Conservation (phyloP, 2,797 vertebrate genomes). For the Poecilia velifera region DNA sequence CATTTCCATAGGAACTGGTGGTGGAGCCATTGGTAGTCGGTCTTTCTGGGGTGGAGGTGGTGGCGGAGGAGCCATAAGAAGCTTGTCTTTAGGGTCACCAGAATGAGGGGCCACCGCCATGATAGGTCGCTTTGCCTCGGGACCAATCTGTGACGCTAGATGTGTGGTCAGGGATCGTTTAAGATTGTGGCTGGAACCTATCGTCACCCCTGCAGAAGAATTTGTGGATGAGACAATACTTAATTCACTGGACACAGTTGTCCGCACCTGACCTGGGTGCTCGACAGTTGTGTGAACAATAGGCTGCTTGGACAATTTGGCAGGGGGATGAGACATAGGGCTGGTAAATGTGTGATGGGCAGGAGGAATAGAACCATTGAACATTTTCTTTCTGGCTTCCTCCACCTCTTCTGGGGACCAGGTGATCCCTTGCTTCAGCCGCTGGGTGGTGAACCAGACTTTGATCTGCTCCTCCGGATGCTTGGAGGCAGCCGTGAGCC, state of each 20-base stretch:
- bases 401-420: constrained; percentile 99
- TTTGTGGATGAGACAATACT: constrained; percentile 63
- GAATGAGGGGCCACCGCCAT: constrained; percentile 74
- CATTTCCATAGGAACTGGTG: constrained; percentile 68
- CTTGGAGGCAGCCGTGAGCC: constrained; percentile 94
- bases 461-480: constrained; percentile 96
- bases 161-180: constrained; percentile 83
- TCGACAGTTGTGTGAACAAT: constrained; percentile 86
- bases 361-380: constrained; percentile 92
- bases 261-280: constrained; percentile 82
- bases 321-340: constrained; percentile 74
- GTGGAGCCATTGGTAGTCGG: constrained; percentile 69
- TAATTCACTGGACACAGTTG: constrained; percentile 81
- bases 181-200: constrained; percentile 60
- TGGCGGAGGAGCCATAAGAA: constrained; percentile 77
- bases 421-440: constrained; percentile 96
- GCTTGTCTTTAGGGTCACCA: constrained; percentile 72
- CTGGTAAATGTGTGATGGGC: constrained; percentile 87
- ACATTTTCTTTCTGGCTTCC: constrained; percentile 98
- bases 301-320: constrained; percentile 85
- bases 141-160: constrained; percentile 66
- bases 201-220: neutral
- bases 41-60: constrained; percentile 73
- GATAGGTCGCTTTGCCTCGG: constrained; percentile 86
- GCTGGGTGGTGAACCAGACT: constrained; percentile 96